Evolutionary conservation across 2,888 invertebrate genomes (phyloP), one percentile per base, ranked within the genome.

Genomic region (Operophtera brumata): DNA sequence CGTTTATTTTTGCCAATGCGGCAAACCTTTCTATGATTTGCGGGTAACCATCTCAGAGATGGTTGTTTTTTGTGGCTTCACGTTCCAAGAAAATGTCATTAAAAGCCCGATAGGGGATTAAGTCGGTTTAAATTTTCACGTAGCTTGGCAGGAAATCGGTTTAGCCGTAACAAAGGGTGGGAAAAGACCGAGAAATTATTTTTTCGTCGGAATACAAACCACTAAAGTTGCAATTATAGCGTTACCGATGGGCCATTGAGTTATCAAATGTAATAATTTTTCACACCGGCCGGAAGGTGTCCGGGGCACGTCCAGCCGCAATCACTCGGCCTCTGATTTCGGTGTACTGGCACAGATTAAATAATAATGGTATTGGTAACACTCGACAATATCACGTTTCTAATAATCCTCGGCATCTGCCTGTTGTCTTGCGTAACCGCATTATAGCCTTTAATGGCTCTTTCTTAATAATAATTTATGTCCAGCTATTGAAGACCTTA

Each of bases 21-120:
- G 86, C 83, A 86, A 87, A 88, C 89, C 82, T 86, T 81, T 86
- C 89, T 88, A 89, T 86, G 88, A 89, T 89, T 90, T 88, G 89
- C 87, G 89, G 89, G 84, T 83, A 84, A 85, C 87, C 87, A 77
- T 84, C 72, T 69, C 59, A 63, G 72, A 66, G 66, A 2, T 78
- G 78, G 82, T 85, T 85, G 84, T 87, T 87, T 84, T 83, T 83
- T 82, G 84, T 63, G 82, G 84, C 79, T 80, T 78, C 77, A 75
- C 75, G 79, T 82, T 83, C 80, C 68, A 64, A 80, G 84, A 78
- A 84, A 86, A 87, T 84, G 86, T 86, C 87, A 88, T 88, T 88
- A 87, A 87, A 86, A 86, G 83, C 83, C 79, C 84, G 80, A 84
- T 84, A 82, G 84, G 84, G 86, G 84, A 86, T 87, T 86, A 86